These are phyloP conservation scores for Limonius californicus DNA, from an alignment of 1,140 invertebrate species.

Conservation along the genomic window DNA sequence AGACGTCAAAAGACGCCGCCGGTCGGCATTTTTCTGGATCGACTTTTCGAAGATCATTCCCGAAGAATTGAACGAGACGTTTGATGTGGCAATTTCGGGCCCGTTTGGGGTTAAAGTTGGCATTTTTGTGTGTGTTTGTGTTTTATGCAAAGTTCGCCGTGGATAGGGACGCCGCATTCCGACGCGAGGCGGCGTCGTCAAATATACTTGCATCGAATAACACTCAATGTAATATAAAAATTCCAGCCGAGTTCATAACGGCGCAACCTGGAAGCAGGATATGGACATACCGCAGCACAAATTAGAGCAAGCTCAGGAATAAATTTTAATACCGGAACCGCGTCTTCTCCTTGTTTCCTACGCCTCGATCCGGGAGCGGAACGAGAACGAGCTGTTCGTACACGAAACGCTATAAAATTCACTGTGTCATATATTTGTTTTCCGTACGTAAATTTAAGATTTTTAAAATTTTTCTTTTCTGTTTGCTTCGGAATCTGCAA, in stretches of 20 bases:
- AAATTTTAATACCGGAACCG: constrained; percentile 1
- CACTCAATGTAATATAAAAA: constrained; percentile 11
- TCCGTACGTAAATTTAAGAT: background rate
- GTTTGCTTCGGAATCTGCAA: background rate
- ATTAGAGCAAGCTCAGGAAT: background rate
- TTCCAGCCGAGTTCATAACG: constrained; percentile 10
- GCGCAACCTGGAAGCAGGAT: constrained; percentile 5
- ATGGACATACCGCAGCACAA: constrained; percentile 14
- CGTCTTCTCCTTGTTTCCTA: background rate
- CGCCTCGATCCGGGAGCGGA: too few species aligned
- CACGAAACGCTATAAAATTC: background rate
- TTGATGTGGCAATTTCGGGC: background rate
- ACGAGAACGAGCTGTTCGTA: too few species aligned
- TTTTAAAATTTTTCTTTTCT: background rate
- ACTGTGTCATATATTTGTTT: background rate
- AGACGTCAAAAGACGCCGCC: background rate
- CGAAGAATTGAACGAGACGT: background rate
- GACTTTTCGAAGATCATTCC: background rate
- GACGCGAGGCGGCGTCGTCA: background rate
- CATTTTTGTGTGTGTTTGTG: background rate
- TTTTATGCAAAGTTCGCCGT: background rate
- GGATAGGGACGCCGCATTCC: background rate
- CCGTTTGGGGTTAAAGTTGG: background rate
- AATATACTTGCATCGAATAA: constrained; percentile 8
- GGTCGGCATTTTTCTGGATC: background rate